Base-by-base conservation (phyloP, 2,888 invertebrate genomes). In the Oscheius sp. region DNA sequence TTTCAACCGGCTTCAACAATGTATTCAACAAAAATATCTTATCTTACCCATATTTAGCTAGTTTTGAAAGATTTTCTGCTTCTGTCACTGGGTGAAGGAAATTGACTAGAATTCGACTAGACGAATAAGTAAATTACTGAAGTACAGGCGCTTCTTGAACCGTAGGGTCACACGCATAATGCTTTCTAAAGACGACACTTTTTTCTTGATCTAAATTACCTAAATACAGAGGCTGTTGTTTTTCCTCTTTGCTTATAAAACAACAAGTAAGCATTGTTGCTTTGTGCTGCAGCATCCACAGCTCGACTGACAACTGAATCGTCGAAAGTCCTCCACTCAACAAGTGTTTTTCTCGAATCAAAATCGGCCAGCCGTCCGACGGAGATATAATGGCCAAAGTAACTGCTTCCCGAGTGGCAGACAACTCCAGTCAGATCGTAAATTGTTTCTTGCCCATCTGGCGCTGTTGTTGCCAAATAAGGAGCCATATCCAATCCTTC, bases 371-470 rank as follows among this genome's bases (percentile, higher is more conserved):
- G 87, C 17, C 88, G 82, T 2, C 88, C 89, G 79, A 84, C 88
- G 1, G 89, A 84, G 6, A 89, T 88, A 82, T 90, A 90, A 79
- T 90, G 90, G 15, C 90, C 90, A 10, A 89, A 83, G 70, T 74
- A 81, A 37, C 78, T 74, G 61, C 73, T 78, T 27, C 89, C 58
- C 88, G 82, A 53, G 88, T 87, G 57, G 87, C 88, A 50, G 87
- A 89, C 87, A 2, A 89, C 89, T 10, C 88, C 89, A 73, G 88
- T 89, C 69, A 90, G 84, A 76, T 90, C 90, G 79, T 90, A 90
- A 3, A 78, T 72, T 0, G 75, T 75, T 3, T 71, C 69, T 27
- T 46, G 79, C 0, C 81, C 82, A 61, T 80, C 76, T 17, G 83
- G 76, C 8, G 81, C 77, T 2, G 74, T 76, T 2, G 73, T 73